Base-by-base conservation (phyloP, 2,888 invertebrate genomes). In the Galerucella pusilla region DNA sequence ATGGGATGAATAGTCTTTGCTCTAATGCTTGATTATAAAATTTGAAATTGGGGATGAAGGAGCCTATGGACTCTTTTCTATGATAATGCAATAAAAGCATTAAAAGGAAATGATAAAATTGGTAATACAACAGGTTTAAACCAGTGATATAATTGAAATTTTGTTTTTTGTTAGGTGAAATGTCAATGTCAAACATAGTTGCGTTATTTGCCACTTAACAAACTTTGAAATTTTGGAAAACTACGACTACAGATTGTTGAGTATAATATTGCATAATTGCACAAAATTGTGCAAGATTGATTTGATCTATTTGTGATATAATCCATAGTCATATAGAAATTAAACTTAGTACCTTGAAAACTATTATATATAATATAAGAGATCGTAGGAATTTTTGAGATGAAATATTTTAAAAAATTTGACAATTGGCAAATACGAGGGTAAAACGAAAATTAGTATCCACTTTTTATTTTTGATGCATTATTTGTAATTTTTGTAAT, bases 291-390 rank as follows among this genome's bases (percentile, higher is more conserved):
- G 84, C 84, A 83, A 83, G 84, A 82, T 82, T 83, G 83, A 79
- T 82, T 85, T 81, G 83, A 81, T 79, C 82, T 84, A 85, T 85
- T 86, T 87, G 87, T 86, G 86, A 87, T 87, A 85, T 83, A 83
- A 79, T 81, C 35, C 79, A 82, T 84, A 84, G 85, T 83, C 84
- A 85, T 85, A 85, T 84, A 85, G 84, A 85, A 84, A 83, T 81
- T 73, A 70, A 49, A 71, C 71, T 52, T 35, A 35, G 68, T 75
- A 68, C 68, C 68, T 68, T 60, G 60, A 68, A 42, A 60, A 60
- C 12, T 68, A 60, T 60, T 68, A 42, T 60, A 42, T 68, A 60
- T 60, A 60, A 42, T 60, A 42, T 68, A 57, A 28, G 46, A 59
- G 68, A 65, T 9, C 16, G 64, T 65, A 45, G 20, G 45, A 46